Percentiles rank a stretch among this genome's conserved stretches.
phyloP scores from a whole-genome alignment of 2,797 vertebrate genomes.

The Enoplosus armatus region DNA sequence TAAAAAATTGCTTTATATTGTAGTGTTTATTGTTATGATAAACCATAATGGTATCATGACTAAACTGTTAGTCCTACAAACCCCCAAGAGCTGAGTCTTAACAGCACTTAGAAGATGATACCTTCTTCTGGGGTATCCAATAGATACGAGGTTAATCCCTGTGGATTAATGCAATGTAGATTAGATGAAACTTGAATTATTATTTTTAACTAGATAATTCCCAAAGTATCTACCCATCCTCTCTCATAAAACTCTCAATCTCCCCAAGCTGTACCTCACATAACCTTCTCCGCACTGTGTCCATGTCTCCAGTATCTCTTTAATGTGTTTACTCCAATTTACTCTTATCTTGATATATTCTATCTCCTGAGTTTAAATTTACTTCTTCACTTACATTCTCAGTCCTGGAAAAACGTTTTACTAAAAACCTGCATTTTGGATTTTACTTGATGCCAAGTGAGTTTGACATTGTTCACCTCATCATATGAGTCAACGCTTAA shows the following conservation, averaged over 20 bases:
- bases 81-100: background rate
- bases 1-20: background rate
- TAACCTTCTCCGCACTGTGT: background rate
- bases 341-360: background rate
- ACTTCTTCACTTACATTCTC: background rate
- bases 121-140: background rate
- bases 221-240: background rate
- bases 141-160: no score
- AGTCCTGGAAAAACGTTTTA: background rate
- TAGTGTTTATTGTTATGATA: background rate
- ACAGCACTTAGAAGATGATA: background rate
- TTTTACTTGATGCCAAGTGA: background rate
- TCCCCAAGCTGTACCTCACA: background rate
- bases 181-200: background rate
- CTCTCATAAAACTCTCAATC: background rate
- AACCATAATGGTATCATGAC: background rate
- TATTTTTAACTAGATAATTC: background rate
- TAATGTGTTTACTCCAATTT: constrained; percentile 15
- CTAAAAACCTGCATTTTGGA: background rate
- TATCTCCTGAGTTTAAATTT: constrained; percentile 1
- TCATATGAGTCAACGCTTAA: background rate
- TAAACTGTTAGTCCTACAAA: background rate
- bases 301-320: constrained; percentile 1
- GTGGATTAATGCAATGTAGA: background rate
- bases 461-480: background rate